Evolutionary conservation across 2,113 vertebrate species (phyloP).

Genomic region (Empidonax alnorum): DNA sequence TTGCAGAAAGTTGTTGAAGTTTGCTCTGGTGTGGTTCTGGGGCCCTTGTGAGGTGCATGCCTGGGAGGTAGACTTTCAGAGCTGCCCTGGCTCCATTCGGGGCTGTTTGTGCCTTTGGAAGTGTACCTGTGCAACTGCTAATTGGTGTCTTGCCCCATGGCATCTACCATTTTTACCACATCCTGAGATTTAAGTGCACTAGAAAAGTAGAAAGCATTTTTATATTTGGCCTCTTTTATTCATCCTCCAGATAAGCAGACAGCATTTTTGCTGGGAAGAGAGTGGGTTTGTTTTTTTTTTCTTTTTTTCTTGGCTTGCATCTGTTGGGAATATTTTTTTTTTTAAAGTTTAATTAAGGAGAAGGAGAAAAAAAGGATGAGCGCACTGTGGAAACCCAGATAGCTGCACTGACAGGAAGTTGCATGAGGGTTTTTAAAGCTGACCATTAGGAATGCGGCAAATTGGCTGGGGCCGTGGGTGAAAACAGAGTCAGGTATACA

Average conservation of each 20-base stretch:
- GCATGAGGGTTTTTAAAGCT: not conserved
- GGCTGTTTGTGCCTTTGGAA: not conserved
- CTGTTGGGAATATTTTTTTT: not conserved
- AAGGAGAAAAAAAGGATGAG: not conserved
- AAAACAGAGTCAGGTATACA: not conserved
- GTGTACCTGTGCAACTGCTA: not conserved
- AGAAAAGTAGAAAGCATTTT: not conserved
- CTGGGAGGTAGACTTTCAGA: not conserved
- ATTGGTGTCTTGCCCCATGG: not conserved
- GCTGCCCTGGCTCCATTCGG: not conserved
- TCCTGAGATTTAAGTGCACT: not conserved
- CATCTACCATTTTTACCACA: not conserved
- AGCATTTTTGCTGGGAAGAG: not conserved
- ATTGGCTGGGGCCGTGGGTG: not conserved
- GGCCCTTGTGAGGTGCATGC: not conserved
- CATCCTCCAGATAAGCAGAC: not conserved
- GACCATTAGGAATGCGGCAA: not conserved
- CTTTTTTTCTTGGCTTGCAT: not conserved
- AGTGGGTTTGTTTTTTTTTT: not conserved
- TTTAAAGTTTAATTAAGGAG: slow-evolving; percentile 20
- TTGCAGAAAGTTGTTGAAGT: not conserved
- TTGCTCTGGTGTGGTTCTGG: not conserved
- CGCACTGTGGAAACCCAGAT: not conserved
- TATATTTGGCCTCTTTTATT: not conserved
- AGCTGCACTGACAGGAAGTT: slow-evolving; percentile 46